A percentile compares a stretch with the other conserved stretches of the same genome.
phyloP scores from a whole-genome alignment of 2,113 vertebrate species.

The Pyxicephalus adspersus region DNA sequence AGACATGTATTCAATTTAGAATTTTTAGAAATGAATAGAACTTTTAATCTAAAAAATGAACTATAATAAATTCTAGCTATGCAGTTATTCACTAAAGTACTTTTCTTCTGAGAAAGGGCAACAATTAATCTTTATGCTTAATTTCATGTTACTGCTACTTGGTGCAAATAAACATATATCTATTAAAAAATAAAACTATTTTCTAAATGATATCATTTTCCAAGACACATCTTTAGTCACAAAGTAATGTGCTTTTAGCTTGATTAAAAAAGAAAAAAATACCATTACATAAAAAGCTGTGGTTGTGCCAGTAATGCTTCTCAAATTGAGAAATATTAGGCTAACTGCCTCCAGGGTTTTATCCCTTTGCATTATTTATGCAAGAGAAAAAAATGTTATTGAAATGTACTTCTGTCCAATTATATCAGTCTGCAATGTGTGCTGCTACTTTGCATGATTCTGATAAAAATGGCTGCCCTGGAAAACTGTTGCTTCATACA shows the following conservation, averaged over 20 bases:
- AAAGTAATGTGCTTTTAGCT: constrained; percentile 30
- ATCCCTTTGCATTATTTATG: constrained; percentile 6
- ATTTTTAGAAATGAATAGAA: too few relatives aligned
- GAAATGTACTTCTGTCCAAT: background rate
- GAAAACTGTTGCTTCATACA: background rate
- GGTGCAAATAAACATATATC: background rate
- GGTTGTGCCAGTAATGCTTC: background rate
- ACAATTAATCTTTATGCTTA: background rate
- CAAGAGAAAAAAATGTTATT: background rate
- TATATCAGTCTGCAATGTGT: background rate
- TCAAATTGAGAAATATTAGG: constrained; percentile 10
- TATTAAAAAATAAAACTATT: background rate
- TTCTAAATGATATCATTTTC: constrained; percentile 11
- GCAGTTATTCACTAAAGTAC: background rate
- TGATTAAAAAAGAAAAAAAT: constrained; percentile 25
- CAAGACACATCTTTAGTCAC: constrained; percentile 2
- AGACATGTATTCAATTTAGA: too few relatives aligned
- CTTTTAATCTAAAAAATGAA: background rate
- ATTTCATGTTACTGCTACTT: background rate
- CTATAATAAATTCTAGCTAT: background rate
- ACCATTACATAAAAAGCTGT: constrained; percentile 10
- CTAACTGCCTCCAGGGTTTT: constrained; percentile 3
- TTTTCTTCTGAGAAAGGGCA: background rate
- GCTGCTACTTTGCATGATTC: background rate
- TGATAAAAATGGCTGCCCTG: background rate